A percentile compares a stretch with the other conserved stretches of the same genome.
Conservation (phyloP, 2,797 vertebrate genomes). For the Mormyrus proboscirostris region DNA sequence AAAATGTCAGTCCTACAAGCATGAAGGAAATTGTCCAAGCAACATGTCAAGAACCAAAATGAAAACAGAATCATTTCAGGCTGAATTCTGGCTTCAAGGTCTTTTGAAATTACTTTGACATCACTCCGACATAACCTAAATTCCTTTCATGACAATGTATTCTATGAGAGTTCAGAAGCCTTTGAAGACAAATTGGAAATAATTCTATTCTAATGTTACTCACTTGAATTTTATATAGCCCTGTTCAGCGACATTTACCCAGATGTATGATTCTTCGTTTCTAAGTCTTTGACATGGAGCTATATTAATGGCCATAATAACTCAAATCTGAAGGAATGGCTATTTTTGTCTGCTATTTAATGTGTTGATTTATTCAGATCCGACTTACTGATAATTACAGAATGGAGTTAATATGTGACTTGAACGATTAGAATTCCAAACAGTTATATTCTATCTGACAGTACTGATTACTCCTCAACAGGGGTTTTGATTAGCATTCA, state of each 20-base stretch:
- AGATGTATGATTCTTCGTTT: neutral
- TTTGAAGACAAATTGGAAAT: slow-evolving; percentile 3
- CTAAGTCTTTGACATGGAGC: neutral
- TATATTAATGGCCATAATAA: neutral
- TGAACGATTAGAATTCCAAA: neutral
- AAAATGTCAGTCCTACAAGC: neutral
- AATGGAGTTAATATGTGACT: slow-evolving; percentile 7
- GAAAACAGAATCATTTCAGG: neutral
- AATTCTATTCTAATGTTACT: slow-evolving; percentile 1
- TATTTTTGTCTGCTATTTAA: neutral
- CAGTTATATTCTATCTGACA: neutral
- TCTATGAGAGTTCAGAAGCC: neutral
- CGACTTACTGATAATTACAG: neutral
- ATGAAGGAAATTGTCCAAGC: neutral
- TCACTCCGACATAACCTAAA: neutral
- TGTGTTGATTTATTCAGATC: slow-evolving; percentile 10
- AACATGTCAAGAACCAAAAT: neutral
- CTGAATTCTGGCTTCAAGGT: neutral
- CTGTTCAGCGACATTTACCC: neutral
- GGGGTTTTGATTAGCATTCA: slow-evolving; percentile 2
- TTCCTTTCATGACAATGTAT: neutral
- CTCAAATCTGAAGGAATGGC: neutral
- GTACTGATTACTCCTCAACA: neutral
- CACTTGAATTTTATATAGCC: slow-evolving; percentile 1
- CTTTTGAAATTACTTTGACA: neutral